Evolutionary conservation across 2,888 invertebrate species (phyloP), one percentile per base, ranked within the genome.

Genomic region (Plagiodera versicolora): DNA sequence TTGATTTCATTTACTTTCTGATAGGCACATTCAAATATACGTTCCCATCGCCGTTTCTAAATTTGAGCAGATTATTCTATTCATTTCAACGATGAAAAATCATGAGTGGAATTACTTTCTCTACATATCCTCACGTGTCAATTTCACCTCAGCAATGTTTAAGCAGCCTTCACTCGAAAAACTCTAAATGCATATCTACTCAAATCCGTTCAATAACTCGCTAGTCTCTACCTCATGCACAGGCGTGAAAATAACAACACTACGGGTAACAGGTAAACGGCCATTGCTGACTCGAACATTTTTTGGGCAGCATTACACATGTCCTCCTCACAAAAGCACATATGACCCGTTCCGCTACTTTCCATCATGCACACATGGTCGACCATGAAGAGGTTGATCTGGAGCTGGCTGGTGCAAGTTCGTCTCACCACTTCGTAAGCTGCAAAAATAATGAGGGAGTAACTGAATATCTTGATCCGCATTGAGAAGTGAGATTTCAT

Each of bases 321-420:
- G 85, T 95, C 94, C 86, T 94, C 94, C 86, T 95, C 95, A 86
- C 95, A 95, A 88, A 95, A 95, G 86, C 95, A 95, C 95, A 95
- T 95, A 88, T 94, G 94, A 84, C 95, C 95, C 81, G 90, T 94
- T 85, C 95, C 94, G 86, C 93, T 93, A 89, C 95, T 94, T 90
- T 95, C 95, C 90, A 93, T 92, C 95, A 95, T 95, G 89, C 95
- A 95, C 85, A 95, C 95, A 86, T 95, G 95, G 84, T 95, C 95
- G 82, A 95, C 95, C 94, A 95, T 95, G 86, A 95, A 95, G 77
- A 95, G 86, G 83, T 95, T 95, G 83, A 95, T 95, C 83, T 94
- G 94, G 69, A 95, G 87, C 79, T 95, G 93, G 66, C 94, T 91
- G 61, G 95, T 95, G 83, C 95, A 95, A 72, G 95, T 95, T 73